Conservation (phyloP, 1,140 invertebrate species). For the Tetranychus urticae region DNA sequence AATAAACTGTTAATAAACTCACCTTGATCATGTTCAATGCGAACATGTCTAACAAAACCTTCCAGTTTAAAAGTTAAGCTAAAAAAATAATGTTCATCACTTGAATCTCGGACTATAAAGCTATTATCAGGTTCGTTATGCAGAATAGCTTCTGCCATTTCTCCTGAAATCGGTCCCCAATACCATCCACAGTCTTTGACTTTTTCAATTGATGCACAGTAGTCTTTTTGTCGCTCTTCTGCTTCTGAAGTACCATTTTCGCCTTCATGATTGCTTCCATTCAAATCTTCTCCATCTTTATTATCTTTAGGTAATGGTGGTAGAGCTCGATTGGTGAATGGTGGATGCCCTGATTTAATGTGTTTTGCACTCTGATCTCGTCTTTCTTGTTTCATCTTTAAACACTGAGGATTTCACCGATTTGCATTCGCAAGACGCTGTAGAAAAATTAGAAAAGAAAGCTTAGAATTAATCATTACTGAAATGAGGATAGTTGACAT, state of each 20-base stretch:
- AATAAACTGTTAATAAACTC: conserved; percentile 13
- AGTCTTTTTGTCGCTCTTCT: conserved; percentile 28
- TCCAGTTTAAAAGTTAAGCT: conserved; percentile 85
- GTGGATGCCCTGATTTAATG: neutral
- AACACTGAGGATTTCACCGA: too few species aligned
- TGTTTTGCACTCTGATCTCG: neutral
- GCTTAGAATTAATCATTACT: too few species aligned
- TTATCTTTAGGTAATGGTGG: neutral
- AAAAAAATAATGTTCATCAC: conserved; percentile 91
- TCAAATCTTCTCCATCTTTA: neutral
- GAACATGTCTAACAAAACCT: conserved; percentile 69
- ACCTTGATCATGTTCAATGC: conserved; percentile 95
- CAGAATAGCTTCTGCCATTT: conserved; percentile 75
- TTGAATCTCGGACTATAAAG: conserved; percentile 88
- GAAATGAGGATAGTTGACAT: too few species aligned
- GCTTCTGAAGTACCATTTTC: neutral
- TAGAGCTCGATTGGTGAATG: neutral
- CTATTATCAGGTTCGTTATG: conserved; percentile 71
- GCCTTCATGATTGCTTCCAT: neutral
- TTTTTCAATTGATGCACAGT: conserved; percentile 71
- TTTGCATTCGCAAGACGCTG: too few species aligned
- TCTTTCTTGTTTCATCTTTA: neutral
- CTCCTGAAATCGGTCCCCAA: conserved; percentile 85
- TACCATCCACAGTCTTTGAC: conserved; percentile 74
- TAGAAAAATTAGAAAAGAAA: too few species aligned